Evolutionary conservation across 1,140 invertebrate species (phyloP).

Genomic region (Drosophila baimaii): DNA sequence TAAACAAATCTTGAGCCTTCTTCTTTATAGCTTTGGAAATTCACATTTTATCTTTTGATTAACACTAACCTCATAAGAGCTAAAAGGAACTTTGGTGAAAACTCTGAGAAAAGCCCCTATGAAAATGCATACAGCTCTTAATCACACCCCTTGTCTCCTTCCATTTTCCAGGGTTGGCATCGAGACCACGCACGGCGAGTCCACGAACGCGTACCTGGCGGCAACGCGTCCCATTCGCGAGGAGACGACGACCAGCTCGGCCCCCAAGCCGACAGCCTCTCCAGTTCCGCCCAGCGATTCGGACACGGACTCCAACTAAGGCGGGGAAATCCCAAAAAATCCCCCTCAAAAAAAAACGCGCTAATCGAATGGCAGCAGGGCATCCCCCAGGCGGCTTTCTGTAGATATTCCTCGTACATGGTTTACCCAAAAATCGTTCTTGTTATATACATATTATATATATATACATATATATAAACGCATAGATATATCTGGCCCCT

Average conservation of each 20-base stretch:
- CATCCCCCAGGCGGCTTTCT: conserved; percentile 24
- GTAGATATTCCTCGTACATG: conserved; percentile 54
- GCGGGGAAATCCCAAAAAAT: background rate
- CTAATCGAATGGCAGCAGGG: conserved; percentile 14
- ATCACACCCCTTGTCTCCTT: background rate
- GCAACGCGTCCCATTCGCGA: conserved; percentile 87
- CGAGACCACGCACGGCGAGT: conserved; percentile 91
- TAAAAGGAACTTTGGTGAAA: background rate
- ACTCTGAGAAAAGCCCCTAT: background rate
- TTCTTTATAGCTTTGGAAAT: too few species aligned
- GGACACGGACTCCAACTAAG: conserved; percentile 85
- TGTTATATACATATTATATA: conserved; percentile 46
- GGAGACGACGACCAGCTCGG: conserved; percentile 80
- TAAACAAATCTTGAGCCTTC: too few species aligned
- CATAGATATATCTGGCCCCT: conserved; percentile 29
- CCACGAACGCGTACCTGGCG: conserved; percentile 90
- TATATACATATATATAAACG: conserved; percentile 45
- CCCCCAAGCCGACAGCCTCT: conserved; percentile 75
- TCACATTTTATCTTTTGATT: too few species aligned
- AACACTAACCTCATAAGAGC: background rate
- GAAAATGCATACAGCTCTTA: background rate
- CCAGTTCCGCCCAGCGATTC: conserved; percentile 86
- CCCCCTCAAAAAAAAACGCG: background rate
- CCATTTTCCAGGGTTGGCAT: conserved; percentile 89
- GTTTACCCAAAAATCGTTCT: conserved; percentile 45